A percentile compares a stretch with the other conserved stretches of the same genome.
Evolutionary conservation across 2,113 vertebrate genomes (phyloP).

Genomic region (Hydropotes inermis): DNA sequence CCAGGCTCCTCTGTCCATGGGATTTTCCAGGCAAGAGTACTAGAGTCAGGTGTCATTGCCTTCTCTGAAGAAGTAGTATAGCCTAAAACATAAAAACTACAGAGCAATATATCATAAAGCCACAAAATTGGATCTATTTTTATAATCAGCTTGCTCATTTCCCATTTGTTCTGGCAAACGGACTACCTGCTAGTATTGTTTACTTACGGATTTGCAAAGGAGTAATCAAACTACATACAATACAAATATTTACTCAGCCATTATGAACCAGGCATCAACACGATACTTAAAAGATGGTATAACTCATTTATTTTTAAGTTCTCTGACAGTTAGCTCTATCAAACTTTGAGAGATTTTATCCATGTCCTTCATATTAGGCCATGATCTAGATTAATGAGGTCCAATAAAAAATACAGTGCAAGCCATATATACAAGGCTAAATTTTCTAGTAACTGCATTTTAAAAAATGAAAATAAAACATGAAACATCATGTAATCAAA

Average conservation of each 20-base stretch:
- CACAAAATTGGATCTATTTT: not conserved
- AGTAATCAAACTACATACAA: not conserved
- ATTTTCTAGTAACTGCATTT: not conserved
- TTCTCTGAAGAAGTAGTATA: not conserved
- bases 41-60: too few relatives aligned
- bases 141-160: not conserved
- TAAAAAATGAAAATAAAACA: not conserved
- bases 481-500: not conserved
- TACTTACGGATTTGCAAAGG: not conserved
- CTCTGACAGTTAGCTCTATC: not conserved
- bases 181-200: not conserved
- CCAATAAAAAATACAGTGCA: not conserved
- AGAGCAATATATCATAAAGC: not conserved
- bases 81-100: not conserved
- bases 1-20: too few relatives aligned
- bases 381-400: not conserved
- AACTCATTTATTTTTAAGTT: not conserved
- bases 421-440: not conserved
- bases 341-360: not conserved
- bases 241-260: slow-evolving; percentile 27
- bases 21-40: too few relatives aligned
- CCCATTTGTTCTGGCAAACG: not conserved
- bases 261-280: not conserved
- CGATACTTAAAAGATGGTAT: not conserved
- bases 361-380: not conserved